phyloP scores from a whole-genome alignment of 1,140 invertebrate genomes.

The Melanaphis sacchari region DNA sequence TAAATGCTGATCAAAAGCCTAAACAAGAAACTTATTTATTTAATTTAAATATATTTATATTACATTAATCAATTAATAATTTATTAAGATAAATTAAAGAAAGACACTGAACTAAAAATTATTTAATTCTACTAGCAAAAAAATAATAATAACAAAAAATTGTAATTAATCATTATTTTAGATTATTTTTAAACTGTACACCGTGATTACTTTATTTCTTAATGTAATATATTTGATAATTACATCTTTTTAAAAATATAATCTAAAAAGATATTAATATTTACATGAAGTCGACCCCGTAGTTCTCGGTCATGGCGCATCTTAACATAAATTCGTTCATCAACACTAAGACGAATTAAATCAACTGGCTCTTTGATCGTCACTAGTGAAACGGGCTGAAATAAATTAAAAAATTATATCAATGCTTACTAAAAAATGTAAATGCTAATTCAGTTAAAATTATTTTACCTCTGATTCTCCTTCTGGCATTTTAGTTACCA shows the following conservation, averaged over 20 bases:
- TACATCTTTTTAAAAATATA: not conserved
- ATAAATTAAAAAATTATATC: not conserved
- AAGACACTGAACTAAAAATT: not conserved
- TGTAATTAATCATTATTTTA: no score
- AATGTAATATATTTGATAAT: not conserved
- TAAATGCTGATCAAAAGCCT: conserved; percentile 99
- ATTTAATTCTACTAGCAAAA: not conserved
- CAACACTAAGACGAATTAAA: conserved; percentile 92
- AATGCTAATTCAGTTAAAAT: not conserved
- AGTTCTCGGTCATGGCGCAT: conserved; percentile 98
- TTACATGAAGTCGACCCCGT: conserved; percentile 90
- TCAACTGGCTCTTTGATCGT: conserved; percentile 97
- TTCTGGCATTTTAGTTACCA: conserved; percentile 53
- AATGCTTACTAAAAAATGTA: not conserved
- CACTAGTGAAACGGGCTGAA: conserved; percentile 33
- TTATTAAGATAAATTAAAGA: not conserved
- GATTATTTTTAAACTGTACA: no score
- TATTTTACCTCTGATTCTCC: conserved; percentile 45
- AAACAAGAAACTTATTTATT: conserved; percentile 45
- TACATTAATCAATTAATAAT: not conserved
- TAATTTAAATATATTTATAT: not conserved
- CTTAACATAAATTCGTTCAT: conserved; percentile 98
- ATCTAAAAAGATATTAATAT: conserved; percentile 61
- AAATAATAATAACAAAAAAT: no score
- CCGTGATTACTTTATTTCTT: not conserved